Conservation (phyloP, 2,888 invertebrate genomes). For the Augochlorella aurata region DNA sequence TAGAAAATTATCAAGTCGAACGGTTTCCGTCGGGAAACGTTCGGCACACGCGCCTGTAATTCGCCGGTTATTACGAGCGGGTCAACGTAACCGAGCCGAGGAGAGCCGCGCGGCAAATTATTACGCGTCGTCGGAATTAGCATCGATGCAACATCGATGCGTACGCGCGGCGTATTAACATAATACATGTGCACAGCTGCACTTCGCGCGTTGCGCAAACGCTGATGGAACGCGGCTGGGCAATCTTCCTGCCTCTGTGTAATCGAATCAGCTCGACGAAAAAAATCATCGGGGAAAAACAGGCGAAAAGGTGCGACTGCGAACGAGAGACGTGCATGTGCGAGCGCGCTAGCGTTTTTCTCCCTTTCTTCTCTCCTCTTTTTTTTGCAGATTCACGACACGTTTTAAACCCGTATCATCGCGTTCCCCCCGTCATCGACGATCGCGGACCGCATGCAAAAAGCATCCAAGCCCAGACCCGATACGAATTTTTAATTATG, state of each 20-base stretch:
- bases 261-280: background rate
- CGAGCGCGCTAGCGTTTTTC: no score
- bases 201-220: slow-evolving; percentile 15
- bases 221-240: background rate
- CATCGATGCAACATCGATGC: slow-evolving; percentile 8
- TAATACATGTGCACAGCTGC: slow-evolving; percentile 3
- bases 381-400: slow-evolving; percentile 24
- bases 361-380: background rate
- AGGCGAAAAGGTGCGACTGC: background rate
- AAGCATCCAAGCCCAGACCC: slow-evolving; percentile 24
- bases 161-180: slow-evolving; percentile 7
- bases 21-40: slow-evolving; percentile 35
- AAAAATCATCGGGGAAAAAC: background rate
- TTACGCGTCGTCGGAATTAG: slow-evolving; percentile 35
- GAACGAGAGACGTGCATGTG: background rate
- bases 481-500: slow-evolving; percentile 64
- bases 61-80: slow-evolving; percentile 5
- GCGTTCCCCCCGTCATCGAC: slow-evolving; percentile 17
- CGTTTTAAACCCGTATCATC: slow-evolving; percentile 49
- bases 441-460: slow-evolving; percentile 37
- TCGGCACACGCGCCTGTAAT: slow-evolving; percentile 11
- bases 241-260: background rate
- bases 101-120: slow-evolving; percentile 5
- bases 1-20: slow-evolving; percentile 15
- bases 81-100: slow-evolving; percentile 5